Evolutionary conservation across 2,888 invertebrate genomes (phyloP).

Genomic region (Cremastobaeus sp.): DNA sequence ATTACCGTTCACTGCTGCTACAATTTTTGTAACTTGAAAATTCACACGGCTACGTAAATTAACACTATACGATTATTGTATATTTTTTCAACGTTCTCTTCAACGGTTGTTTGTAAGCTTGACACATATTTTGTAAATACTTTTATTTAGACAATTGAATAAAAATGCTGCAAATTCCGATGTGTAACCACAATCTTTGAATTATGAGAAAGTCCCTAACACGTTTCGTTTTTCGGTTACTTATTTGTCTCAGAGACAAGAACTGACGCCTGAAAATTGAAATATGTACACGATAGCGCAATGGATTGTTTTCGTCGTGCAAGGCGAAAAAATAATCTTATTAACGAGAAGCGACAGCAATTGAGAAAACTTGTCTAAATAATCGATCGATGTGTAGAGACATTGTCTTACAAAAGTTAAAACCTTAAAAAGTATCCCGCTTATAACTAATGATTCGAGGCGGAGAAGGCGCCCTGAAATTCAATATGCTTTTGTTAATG

Average conservation of each 20-base stretch:
- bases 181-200: conserved; percentile 1
- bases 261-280: conserved; percentile 37
- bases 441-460: conserved; percentile 62
- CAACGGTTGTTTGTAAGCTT: no score
- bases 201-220: conserved; percentile 44
- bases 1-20: no score
- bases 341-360: conserved; percentile 56
- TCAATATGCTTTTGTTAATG: conserved; percentile 6
- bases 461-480: conserved; percentile 21
- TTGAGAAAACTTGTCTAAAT: conserved; percentile 68
- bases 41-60: no score
- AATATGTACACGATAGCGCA: conserved; percentile 35
- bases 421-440: conserved; percentile 68
- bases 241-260: conserved; percentile 43
- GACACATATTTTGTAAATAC: neutral
- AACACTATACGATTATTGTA: no score
- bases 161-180: conserved; percentile 12
- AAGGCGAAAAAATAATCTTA: conserved; percentile 63
- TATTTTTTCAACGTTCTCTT: no score
- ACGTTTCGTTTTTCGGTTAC: conserved; percentile 37
- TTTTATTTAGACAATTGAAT: neutral
- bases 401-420: conserved; percentile 70
- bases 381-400: conserved; percentile 75
- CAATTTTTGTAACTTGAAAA: no score
- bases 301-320: conserved; percentile 52